Percentiles rank a stretch among this genome's conserved stretches.
Conservation (phyloP, 2,888 invertebrate species). For the Anaspis maculata region DNA sequence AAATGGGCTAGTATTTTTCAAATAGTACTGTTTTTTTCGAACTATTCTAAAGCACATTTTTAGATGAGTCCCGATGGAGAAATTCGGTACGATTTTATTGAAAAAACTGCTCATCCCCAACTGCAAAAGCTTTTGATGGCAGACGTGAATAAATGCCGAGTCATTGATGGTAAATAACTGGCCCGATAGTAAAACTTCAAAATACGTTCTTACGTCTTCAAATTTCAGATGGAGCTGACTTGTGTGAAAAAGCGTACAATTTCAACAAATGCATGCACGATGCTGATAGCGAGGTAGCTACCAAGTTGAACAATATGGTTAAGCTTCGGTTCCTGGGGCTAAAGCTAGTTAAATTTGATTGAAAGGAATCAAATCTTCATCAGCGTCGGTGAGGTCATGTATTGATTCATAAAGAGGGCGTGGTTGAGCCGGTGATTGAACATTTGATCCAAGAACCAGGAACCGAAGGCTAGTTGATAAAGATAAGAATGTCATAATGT, state of each 20-base stretch:
- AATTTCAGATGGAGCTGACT: conserved; percentile 27
- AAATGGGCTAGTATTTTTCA: conserved; percentile 36
- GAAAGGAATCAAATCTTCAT: too few relatives aligned
- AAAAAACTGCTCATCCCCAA: conserved; percentile 23
- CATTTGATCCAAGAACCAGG: too few relatives aligned
- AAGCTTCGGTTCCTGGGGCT: too few relatives aligned
- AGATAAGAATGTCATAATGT: conserved; percentile 2
- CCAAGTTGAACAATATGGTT: too few relatives aligned
- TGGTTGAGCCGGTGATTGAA: too few relatives aligned
- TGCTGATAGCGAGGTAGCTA: conserved; percentile 28
- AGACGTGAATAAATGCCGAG: conserved; percentile 27
- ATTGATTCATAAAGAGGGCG: too few relatives aligned
- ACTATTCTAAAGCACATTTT: too few relatives aligned
- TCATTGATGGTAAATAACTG: conserved; percentile 24
- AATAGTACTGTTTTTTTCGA: conserved; percentile 2
- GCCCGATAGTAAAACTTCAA: too few relatives aligned
- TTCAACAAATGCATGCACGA: conserved; percentile 27
- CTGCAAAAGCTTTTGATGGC: conserved; percentile 26
- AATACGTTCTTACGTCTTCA: conserved; percentile 3
- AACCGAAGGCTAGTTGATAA: too few relatives aligned
- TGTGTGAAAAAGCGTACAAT: conserved; percentile 32
- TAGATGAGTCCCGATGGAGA: conserved; percentile 27
- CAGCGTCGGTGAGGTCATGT: too few relatives aligned
- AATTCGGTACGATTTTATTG: conserved; percentile 30
- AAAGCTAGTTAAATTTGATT: too few relatives aligned